Base-by-base conservation (phyloP, 2,113 vertebrate species). In the Colius striatus region DNA sequence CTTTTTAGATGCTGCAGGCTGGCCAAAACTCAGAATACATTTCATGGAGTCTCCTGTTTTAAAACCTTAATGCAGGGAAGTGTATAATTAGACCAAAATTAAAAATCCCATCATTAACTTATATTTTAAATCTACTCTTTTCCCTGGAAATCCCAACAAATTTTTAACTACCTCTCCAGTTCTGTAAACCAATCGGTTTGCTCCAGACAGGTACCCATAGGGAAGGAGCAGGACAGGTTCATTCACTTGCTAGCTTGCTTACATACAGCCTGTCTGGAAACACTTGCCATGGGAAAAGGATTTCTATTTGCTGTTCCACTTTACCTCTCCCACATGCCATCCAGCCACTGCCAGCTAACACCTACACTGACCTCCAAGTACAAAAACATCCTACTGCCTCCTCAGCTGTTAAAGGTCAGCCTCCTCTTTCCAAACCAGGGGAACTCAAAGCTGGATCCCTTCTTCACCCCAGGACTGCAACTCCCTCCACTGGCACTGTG, bases 41-140 rank as follows among this genome's bases (percentile, higher is more conserved):
- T 79, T 85, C 66, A 91, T 2, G 1, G 43, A 0, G 0, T 3
- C 26, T 0, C 0, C 29, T 22, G 48, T 47, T 82, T 82, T 67
- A 38, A 78, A 86, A 68, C 6, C 30, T 57, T 34, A 13, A 4
- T 0, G 1, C 4, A 45, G 23, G 16, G 22, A 50, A 70, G 22
- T 2, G 6, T 51, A 18, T 36, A 41, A 81, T 53, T 36, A 55
- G 4, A 65, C 17, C 38, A 74, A 74, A 74, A 27, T 0, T 1
- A 72, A 73, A 58, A 17, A 58, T 15, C 23, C 16, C 19, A 5
- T 32, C 4, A 27, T 71, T 71, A 67, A 87, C 21, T n/a, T 34
- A 48, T 1, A 7, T 26, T 83, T 66, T 45, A 70, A 83, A 84
- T 6, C 62, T 38, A 55, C 17, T 68, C 54, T 76, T 62, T 62